phyloP scores from a whole-genome alignment of 1,140 invertebrate genomes.

The Drosophila pandora region DNA sequence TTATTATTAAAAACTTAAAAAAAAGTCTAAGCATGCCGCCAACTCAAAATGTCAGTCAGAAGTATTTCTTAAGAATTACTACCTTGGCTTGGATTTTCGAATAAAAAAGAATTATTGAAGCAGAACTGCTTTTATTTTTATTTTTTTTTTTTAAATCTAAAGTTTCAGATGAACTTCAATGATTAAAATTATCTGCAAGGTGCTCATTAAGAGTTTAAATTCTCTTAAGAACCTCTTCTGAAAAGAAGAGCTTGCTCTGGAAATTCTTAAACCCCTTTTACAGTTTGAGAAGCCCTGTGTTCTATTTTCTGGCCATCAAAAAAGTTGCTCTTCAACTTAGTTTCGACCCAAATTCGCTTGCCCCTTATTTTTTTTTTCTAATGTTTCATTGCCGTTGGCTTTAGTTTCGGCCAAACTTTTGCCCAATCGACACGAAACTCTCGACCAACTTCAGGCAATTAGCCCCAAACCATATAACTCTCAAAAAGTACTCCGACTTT shows the following conservation, averaged over 20 bases:
- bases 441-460: conserved; percentile 36
- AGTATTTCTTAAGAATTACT: neutral
- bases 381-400: conserved; percentile 12
- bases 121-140: neutral
- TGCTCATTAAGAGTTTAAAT: no score
- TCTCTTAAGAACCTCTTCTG: neutral
- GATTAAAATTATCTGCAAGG: no score
- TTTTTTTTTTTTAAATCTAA: neutral
- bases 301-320: conserved; percentile 39
- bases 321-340: conserved; percentile 24
- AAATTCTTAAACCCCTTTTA: neutral
- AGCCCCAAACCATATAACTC: conserved; percentile 27
- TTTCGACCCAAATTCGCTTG: conserved; percentile 34
- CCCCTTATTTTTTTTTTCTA: conserved; percentile 16
- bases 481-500: conserved; percentile 20
- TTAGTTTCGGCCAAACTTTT: conserved; percentile 17
- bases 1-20: conserved; percentile 9
- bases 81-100: neutral
- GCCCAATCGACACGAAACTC: conserved; percentile 32
- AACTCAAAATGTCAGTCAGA: neutral
- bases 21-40: neutral
- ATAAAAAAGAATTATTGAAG: neutral
- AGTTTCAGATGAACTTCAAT: neutral
- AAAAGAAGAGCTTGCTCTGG: neutral
- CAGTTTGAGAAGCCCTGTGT: conserved; percentile 44